These are phyloP conservation scores for Passerina amoena DNA, from an alignment of 2,113 vertebrate species.

Conservation along the genomic window DNA sequence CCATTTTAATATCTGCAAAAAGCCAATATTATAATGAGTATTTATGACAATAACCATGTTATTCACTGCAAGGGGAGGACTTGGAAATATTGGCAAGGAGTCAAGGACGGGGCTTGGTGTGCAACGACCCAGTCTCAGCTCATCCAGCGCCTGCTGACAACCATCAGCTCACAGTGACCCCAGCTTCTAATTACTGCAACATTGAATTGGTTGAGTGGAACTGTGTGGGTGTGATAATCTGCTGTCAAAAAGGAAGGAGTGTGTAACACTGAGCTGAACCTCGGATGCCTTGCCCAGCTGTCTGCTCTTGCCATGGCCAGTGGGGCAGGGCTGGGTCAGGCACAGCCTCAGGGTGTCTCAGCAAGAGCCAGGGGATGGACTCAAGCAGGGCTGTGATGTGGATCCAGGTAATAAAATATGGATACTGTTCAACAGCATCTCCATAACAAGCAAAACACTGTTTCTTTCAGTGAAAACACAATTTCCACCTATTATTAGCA, in stretches of 20 bases:
- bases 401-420: neutral
- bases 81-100: neutral
- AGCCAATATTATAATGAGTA: neutral
- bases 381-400: neutral
- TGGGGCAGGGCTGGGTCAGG: neutral
- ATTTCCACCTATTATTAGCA: neutral
- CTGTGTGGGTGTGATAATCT: neutral
- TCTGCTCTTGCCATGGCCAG: neutral
- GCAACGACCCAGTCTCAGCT: neutral
- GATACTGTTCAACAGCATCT: neutral
- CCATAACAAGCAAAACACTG: accelerated
- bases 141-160: neutral
- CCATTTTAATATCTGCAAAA: neutral
- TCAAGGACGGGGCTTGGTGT: neutral
- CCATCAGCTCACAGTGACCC: neutral
- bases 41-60: neutral
- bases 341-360: neutral
- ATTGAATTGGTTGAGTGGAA: neutral
- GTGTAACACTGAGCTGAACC: neutral
- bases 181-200: neutral
- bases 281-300: accelerated
- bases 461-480: neutral
- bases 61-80: neutral
- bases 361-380: neutral
- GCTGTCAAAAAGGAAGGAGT: neutral